A percentile compares a stretch with the other conserved stretches of the same genome.
Evolutionary conservation across 2,888 invertebrate genomes (phyloP).

Genomic region (Acleris literana): DNA sequence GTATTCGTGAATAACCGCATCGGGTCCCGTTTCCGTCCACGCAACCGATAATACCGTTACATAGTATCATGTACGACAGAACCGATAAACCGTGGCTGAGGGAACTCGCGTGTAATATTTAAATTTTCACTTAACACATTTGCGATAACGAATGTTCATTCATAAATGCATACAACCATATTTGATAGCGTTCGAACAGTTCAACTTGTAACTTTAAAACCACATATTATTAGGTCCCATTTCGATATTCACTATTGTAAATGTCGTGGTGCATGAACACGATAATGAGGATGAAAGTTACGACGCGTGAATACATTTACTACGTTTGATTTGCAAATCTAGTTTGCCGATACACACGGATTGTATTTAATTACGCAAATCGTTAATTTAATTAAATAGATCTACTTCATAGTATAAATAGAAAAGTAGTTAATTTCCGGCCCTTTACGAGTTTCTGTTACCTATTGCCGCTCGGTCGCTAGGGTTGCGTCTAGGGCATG

Average conservation of each 20-base stretch:
- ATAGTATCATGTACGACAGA: conserved; percentile 38
- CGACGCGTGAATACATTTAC: conserved; percentile 58
- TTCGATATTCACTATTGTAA: not conserved
- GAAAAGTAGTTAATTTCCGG: too few relatives aligned
- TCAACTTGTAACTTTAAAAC: conserved; percentile 12
- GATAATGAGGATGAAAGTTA: conserved; percentile 65
- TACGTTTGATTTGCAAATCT: conserved; percentile 60
- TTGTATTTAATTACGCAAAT: conserved; percentile 25
- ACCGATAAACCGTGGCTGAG: conserved; percentile 38
- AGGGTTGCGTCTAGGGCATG: too few relatives aligned
- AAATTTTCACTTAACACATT: conserved; percentile 59
- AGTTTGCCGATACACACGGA: conserved; percentile 39
- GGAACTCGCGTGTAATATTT: conserved; percentile 46
- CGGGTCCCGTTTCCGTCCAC: conserved; percentile 16
- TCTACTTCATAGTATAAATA: too few relatives aligned
- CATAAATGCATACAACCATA: conserved; percentile 38
- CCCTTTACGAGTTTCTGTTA: too few relatives aligned
- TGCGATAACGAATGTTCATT: conserved; percentile 49
- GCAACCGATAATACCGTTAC: conserved; percentile 29
- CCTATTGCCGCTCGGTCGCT: too few relatives aligned
- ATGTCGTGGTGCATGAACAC: conserved; percentile 34
- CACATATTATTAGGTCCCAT: not conserved
- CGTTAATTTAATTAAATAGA: not conserved
- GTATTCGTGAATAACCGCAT: too few relatives aligned
- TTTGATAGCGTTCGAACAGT: conserved; percentile 17